Percentiles rank a stretch among this genome's conserved stretches.
These are phyloP conservation scores for Odontocerum albicorne DNA, from an alignment of 2,888 invertebrate species.

Conservation along the genomic window DNA sequence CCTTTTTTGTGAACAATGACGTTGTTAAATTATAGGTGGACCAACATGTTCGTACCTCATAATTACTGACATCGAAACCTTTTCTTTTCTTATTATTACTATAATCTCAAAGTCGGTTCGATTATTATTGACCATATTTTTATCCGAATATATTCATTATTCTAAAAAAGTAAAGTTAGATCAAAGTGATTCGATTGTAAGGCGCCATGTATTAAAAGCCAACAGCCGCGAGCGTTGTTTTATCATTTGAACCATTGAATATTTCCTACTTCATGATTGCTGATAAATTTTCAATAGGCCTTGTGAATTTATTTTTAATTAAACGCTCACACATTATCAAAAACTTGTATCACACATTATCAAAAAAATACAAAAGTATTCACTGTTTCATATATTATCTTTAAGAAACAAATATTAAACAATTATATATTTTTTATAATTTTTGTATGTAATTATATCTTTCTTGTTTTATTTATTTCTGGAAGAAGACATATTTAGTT, in stretches of 20 bases:
- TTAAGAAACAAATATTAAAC: no score
- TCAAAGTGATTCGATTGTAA: constrained; percentile 11
- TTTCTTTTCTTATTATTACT: constrained; percentile 28
- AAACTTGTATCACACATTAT: no score
- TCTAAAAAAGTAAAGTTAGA: constrained; percentile 7
- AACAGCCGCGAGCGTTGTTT: neutral
- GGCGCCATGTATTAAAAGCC: constrained; percentile 10
- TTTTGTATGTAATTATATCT: no score
- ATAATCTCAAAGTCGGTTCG: constrained; percentile 27
- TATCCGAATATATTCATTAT: constrained; percentile 31
- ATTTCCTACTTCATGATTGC: no score
- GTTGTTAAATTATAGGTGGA: constrained; percentile 34
- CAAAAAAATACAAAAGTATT: no score
- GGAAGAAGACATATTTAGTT: no score
- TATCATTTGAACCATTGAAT: neutral
- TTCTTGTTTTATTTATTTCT: no score
- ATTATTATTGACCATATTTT: constrained; percentile 33
- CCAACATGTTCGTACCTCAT: constrained; percentile 24
- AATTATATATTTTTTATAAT: no score
- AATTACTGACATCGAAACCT: constrained; percentile 31
- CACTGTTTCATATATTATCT: no score
- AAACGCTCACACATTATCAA: no score
- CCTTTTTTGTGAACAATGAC: constrained; percentile 32
- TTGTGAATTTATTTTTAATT: no score
- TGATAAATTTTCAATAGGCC: no score